Percentiles rank a stretch among this genome's conserved stretches.
These are phyloP conservation scores for Aphelocoma californica DNA, from an alignment of 2,797 vertebrate genomes.

Conservation along the genomic window DNA sequence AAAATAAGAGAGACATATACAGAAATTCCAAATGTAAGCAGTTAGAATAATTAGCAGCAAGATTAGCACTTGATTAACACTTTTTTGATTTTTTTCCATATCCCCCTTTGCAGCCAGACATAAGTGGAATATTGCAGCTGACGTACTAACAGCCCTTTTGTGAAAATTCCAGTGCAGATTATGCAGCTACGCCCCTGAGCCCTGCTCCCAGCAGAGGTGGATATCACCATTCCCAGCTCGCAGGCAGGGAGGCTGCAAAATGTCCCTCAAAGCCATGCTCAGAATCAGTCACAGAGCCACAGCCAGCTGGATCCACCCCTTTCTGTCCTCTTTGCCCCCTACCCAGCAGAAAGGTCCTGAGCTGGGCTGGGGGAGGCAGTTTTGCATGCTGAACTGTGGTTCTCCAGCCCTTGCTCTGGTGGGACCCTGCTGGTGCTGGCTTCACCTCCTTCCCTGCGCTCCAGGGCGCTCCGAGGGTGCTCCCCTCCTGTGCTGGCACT, in stretches of 20 bases:
- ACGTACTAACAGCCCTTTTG: not conserved
- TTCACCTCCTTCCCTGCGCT: rapidly evolving
- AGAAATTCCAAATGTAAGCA: slow-evolving; percentile 41
- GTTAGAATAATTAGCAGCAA: slow-evolving; percentile 54
- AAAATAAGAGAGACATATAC: slow-evolving; percentile 27
- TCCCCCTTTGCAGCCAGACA: not conserved
- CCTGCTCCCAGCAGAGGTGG: not conserved
- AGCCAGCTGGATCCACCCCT: not conserved
- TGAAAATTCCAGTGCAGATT: not conserved
- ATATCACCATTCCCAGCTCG: not conserved
- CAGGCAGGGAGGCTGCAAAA: not conserved
- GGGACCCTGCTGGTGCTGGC: not conserved
- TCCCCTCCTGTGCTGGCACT: not conserved
- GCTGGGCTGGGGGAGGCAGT: not conserved
- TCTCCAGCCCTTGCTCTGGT: not conserved
- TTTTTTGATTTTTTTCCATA: not conserved
- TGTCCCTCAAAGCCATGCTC: rapidly evolving
- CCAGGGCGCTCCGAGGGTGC: rapidly evolving
- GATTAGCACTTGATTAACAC: slow-evolving; percentile 35
- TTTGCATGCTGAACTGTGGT: not conserved
- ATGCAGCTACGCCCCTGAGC: not conserved
- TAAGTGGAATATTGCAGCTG: slow-evolving; percentile 12
- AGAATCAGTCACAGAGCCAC: not conserved
- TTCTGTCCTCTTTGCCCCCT: not conserved
- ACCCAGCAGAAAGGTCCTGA: not conserved